Evolutionary conservation across 2,797 vertebrate genomes (phyloP).

Genomic region (Typhlichthys eigenmanni): DNA sequence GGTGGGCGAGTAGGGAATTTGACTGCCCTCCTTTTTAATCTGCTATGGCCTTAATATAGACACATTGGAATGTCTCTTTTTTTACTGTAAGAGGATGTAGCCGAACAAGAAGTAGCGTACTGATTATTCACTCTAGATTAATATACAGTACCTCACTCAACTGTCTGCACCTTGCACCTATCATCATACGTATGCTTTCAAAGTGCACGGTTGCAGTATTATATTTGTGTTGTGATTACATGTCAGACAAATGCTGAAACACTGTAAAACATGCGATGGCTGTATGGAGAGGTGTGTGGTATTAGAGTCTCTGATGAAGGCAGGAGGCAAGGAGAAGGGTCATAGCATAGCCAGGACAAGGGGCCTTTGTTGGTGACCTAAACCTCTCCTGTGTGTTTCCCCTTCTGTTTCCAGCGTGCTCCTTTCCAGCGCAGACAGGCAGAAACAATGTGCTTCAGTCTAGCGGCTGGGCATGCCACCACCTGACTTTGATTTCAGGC

Average conservation of each 20-base stretch:
- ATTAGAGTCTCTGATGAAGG: slow-evolving; percentile 34
- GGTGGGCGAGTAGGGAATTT: slow-evolving; percentile 48
- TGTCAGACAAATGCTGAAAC: slow-evolving; percentile 83
- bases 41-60: slow-evolving; percentile 74
- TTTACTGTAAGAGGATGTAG: slow-evolving; percentile 86
- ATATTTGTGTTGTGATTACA: slow-evolving; percentile 56
- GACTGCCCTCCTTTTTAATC: slow-evolving; percentile 66
- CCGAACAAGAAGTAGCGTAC: slow-evolving; percentile 92
- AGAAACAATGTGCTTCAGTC: slow-evolving; percentile 60
- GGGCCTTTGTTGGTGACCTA: slow-evolving; percentile 83
- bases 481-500: slow-evolving; percentile 63
- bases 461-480: slow-evolving; percentile 61
- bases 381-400: slow-evolving; percentile 70
- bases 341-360: slow-evolving; percentile 84
- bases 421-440: slow-evolving; percentile 45
- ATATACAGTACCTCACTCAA: slow-evolving; percentile 75
- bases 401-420: slow-evolving; percentile 46
- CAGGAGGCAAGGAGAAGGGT: slow-evolving; percentile 65
- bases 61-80: slow-evolving; percentile 86
- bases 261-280: slow-evolving; percentile 1
- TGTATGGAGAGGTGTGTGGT: slow-evolving; percentile 39
- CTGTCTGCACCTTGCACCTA: slow-evolving; percentile 81
- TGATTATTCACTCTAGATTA: slow-evolving; percentile 87
- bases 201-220: no score
- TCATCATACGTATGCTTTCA: slow-evolving; percentile 74